Conservation (phyloP, 2,113 vertebrate species). For the Aegithalos caudatus region DNA sequence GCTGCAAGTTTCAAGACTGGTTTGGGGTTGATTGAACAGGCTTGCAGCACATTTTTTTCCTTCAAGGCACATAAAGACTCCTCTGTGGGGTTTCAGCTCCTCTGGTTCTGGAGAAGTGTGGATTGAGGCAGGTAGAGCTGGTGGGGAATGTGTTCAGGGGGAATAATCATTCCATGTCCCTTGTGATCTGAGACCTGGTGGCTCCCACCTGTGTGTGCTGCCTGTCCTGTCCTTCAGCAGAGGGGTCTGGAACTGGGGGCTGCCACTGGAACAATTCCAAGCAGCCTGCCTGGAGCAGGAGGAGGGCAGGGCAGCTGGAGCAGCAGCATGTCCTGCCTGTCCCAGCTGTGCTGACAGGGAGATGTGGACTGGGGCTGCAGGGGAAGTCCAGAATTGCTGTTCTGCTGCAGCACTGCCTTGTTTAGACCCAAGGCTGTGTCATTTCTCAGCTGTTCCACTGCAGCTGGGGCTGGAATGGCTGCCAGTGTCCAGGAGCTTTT, state of each 20-base stretch:
- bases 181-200: background rate
- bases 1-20: accelerated
- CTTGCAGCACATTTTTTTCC: background rate
- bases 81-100: background rate
- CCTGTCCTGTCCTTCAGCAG: background rate
- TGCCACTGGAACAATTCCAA: accelerated
- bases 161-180: background rate
- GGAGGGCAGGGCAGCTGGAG: background rate
- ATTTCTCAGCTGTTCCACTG: background rate
- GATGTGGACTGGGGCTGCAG: accelerated
- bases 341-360: background rate
- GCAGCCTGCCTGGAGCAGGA: background rate
- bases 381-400: background rate
- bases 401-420: background rate
- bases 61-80: background rate
- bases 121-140: background rate
- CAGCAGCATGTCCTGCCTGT: background rate
- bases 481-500: background rate
- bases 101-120: background rate
- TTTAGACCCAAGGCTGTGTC: background rate
- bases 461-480: background rate
- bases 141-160: background rate
- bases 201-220: background rate
- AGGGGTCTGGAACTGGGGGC: background rate
- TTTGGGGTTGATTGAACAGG: background rate